A percentile compares a stretch with the other conserved stretches of the same genome.
Evolutionary conservation across 92 coral and sea anemone species (phyloP).

Genomic region (Phenganax stokvisi): DNA sequence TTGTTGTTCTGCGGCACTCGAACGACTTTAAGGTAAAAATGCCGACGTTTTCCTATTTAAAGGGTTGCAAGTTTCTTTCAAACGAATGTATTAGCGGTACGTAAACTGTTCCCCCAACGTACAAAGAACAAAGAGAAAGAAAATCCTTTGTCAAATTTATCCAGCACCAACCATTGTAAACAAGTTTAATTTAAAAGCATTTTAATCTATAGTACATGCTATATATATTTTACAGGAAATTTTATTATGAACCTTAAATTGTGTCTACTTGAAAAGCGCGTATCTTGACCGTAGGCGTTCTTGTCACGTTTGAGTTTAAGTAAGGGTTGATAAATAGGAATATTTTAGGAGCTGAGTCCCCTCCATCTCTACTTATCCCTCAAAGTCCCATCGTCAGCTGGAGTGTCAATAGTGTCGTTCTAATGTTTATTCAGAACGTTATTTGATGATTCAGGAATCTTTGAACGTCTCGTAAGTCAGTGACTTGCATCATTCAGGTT

Average conservation of each 20-base stretch:
- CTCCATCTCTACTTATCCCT: neutral
- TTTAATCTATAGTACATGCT: neutral
- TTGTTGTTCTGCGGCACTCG: too few relatives aligned
- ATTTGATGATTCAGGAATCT: neutral
- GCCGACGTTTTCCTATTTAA: too few relatives aligned
- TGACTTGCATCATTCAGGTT: neutral
- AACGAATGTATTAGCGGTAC: too few relatives aligned
- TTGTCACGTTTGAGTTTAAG: neutral
- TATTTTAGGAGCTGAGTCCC: neutral
- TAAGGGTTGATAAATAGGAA: too few relatives aligned
- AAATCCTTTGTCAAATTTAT: neutral
- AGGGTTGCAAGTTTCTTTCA: too few relatives aligned
- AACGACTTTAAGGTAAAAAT: too few relatives aligned
- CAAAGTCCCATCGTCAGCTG: too few relatives aligned
- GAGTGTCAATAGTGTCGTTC: too few relatives aligned
- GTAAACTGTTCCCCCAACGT: too few relatives aligned
- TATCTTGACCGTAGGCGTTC: neutral
- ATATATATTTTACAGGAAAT: conserved; percentile 14
- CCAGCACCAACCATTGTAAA: neutral
- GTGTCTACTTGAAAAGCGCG: neutral
- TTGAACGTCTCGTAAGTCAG: neutral
- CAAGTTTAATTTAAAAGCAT: neutral
- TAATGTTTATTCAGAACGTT: neutral
- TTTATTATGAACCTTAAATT: neutral
- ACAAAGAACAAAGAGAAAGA: too few relatives aligned